A percentile compares a stretch with the other conserved stretches of the same genome.
These are phyloP conservation scores for Dynastes maya DNA, from an alignment of 2,888 invertebrate species.

Conservation along the genomic window DNA sequence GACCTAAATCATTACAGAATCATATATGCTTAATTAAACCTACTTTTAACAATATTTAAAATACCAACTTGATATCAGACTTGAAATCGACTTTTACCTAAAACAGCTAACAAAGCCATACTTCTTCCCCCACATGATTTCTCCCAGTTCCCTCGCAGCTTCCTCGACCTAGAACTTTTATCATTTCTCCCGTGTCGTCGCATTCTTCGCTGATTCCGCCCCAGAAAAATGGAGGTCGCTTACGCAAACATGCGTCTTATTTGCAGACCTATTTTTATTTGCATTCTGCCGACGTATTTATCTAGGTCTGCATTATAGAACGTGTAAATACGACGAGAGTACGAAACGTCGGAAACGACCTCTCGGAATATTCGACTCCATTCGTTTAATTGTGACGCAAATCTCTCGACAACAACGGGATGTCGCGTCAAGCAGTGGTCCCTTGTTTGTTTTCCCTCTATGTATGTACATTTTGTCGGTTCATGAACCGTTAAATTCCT, in stretches of 20 bases:
- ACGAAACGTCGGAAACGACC: conserved; percentile 33
- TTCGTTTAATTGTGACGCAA: conserved; percentile 25
- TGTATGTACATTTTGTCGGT: conserved; percentile 3
- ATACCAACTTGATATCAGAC: no score
- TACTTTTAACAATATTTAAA: no score
- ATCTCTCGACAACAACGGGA: conserved; percentile 14
- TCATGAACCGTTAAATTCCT: not conserved
- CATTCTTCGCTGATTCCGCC: conserved; percentile 10
- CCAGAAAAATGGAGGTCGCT: conserved; percentile 34
- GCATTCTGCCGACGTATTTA: conserved; percentile 28
- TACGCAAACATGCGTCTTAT: conserved; percentile 32
- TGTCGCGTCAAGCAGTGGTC: not conserved
- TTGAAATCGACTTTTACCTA: no score
- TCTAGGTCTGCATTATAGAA: conserved; percentile 19
- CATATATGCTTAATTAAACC: no score
- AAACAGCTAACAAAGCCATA: not conserved
- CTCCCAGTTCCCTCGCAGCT: not conserved
- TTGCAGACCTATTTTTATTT: conserved; percentile 39
- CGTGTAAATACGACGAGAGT: conserved; percentile 16
- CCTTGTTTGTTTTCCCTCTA: conserved; percentile 1
- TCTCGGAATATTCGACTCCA: conserved; percentile 15
- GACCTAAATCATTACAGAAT: no score
- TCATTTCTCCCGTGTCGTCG: not conserved
- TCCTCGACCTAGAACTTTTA: not conserved
- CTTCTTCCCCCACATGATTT: not conserved